Base-by-base conservation (phyloP, 2,113 vertebrate genomes). In the Barbus barbus region DNA sequence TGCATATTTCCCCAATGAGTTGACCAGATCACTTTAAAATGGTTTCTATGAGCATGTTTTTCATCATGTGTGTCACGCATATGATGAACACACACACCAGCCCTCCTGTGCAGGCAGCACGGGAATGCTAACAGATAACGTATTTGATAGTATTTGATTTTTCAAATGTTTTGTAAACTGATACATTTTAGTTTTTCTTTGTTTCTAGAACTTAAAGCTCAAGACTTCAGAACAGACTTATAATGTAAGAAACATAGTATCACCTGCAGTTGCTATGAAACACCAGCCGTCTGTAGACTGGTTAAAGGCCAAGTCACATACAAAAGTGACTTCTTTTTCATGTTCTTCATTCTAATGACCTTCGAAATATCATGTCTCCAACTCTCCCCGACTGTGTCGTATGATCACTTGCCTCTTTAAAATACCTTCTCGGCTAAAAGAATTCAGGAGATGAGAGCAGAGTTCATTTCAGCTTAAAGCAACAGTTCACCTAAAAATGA, bases 321-420 rank as follows among this genome's bases (percentile, higher is more conserved):
- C 14, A 85, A 83, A 84, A 82, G 20, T 9, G n/a, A 36, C 53
- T 76, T 14, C 82, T 85, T 72, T 83, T 75, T 84, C 72, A 78
- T 77, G 61, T 81, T 78, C 61, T 85, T 83, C 73, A 85, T 84
- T 88, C 61, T 87, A 89, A 88, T 89, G 86, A 85, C 83, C 86
- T 89, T 89, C 69, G 65, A 90, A 87, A 89, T 88, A 86, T 87
- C 81, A 90, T 90, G 86, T 89, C 81, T 83, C 63, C 73, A 41
- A 82, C 77, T 36, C 73, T 38, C 75, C 46, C 22, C 28, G 13
- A 80, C 33, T 26, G 71, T 24, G 81, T 71, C 8, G 31, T 65
- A 14, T 76, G 16, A 67, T 65, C 69, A 58, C 33, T 60, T 41
- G 38, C 24, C 28, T n/a, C 48, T 84, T 86, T 72, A 87, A 69